These are phyloP conservation scores for Ptycholaimellus sp. DNA, from an alignment of 2,888 invertebrate genomes.

Conservation along the genomic window DNA sequence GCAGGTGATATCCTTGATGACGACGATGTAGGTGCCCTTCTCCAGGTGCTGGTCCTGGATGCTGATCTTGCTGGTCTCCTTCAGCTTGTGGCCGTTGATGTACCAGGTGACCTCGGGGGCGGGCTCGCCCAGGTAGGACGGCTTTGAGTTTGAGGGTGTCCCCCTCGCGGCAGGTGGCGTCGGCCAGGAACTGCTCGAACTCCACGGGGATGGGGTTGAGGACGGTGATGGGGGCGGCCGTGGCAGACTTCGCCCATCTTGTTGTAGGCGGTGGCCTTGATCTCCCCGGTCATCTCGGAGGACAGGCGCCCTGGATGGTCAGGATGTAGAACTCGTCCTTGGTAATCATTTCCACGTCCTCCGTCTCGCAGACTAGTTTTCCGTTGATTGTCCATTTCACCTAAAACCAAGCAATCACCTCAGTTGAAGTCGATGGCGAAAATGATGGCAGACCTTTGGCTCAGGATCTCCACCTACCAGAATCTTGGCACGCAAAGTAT, in stretches of 20 bases:
- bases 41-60: conserved; percentile 13
- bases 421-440: background rate
- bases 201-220: conserved; percentile 23
- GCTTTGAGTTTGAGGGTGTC: conserved; percentile 26
- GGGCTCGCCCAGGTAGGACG: conserved; percentile 25
- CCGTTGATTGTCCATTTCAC: conserved; percentile 11
- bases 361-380: conserved; percentile 19
- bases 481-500: conserved; percentile 54
- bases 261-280: conserved; percentile 32
- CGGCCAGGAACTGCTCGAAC: conserved; percentile 23
- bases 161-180: conserved; percentile 25
- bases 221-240: conserved; percentile 25
- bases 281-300: conserved; percentile 31
- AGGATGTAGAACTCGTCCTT: conserved; percentile 27
- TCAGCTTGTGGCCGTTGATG: conserved; percentile 23
- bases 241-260: conserved; percentile 27
- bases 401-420: background rate
- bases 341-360: conserved; percentile 19
- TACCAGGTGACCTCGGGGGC: conserved; percentile 20
- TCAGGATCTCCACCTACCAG: conserved; percentile 68
- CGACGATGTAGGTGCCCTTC: conserved; percentile 24
- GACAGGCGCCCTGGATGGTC: conserved; percentile 28
- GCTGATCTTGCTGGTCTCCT: conserved; percentile 22
- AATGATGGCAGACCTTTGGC: too few species aligned
- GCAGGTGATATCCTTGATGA: conserved; percentile 25